phyloP scores from a whole-genome alignment of 2,888 invertebrate species.

The Erebia aethiops region DNA sequence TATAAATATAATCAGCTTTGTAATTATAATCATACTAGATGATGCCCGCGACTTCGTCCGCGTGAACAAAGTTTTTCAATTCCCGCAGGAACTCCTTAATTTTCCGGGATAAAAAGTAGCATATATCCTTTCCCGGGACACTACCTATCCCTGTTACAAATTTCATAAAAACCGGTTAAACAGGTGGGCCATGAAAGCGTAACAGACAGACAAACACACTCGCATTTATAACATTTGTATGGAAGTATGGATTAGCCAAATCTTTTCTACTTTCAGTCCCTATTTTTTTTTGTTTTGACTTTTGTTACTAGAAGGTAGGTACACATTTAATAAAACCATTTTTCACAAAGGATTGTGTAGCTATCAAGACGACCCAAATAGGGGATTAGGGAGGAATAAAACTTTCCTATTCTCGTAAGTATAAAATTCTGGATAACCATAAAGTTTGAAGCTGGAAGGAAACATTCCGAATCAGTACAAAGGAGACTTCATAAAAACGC shows the following conservation, averaged over 20 bases:
- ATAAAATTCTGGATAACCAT: constrained; percentile 52
- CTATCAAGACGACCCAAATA: constrained; percentile 39
- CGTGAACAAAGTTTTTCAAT: no score
- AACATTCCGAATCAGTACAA: constrained; percentile 76
- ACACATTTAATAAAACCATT: constrained; percentile 36
- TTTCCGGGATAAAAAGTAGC: no score
- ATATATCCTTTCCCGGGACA: no score
- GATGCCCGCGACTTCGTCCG: no score
- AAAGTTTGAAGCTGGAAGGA: constrained; percentile 66
- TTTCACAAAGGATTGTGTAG: constrained; percentile 54
- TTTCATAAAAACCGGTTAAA: no score
- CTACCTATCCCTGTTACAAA: no score
- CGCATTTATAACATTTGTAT: no score
- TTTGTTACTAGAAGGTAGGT: constrained; percentile 1
- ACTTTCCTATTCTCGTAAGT: constrained; percentile 64
- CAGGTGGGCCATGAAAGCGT: no score
- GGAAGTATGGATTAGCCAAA: background rate
- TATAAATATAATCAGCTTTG: no score
- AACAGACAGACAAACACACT: no score
- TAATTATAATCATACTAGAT: no score
- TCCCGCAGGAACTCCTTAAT: no score
- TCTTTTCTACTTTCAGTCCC: background rate
- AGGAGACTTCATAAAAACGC: constrained; percentile 76
- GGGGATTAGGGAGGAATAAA: constrained; percentile 64
- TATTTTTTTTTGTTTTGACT: background rate